Evolutionary conservation across 2,888 invertebrate species (phyloP).

Genomic region (Andrena fulva): DNA sequence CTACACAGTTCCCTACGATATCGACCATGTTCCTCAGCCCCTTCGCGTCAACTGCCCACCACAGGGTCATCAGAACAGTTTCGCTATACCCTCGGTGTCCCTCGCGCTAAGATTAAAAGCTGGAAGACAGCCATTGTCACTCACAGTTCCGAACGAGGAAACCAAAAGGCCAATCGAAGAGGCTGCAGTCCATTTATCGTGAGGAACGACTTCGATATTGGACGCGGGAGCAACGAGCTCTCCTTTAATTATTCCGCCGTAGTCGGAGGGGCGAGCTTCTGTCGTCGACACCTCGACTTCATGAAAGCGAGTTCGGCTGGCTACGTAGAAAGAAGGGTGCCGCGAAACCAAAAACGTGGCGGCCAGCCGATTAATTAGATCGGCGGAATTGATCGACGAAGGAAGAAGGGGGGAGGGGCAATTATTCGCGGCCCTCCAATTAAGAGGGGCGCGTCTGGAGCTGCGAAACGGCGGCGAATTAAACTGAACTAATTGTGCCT

Average conservation of each 20-base stretch:
- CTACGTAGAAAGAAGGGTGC: conserved; percentile 7
- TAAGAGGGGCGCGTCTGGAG: conserved; percentile 56
- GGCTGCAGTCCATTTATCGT: conserved; percentile 23
- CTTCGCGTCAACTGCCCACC: background rate
- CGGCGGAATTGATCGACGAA: conserved; percentile 37
- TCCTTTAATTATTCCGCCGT: conserved; percentile 41
- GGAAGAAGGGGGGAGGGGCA: conserved; percentile 8
- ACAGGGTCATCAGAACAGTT: background rate
- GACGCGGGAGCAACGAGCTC: background rate
- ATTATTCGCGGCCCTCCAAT: conserved; percentile 57
- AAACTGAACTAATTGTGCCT: conserved; percentile 59
- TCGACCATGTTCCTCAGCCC: too few relatives aligned
- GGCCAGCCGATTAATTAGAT: conserved; percentile 55
- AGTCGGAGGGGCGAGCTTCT: conserved; percentile 14
- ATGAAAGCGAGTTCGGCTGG: conserved; percentile 11
- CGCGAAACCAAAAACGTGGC: conserved; percentile 27
- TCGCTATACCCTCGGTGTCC: background rate
- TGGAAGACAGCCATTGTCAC: conserved; percentile 32
- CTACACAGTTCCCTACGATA: too few relatives aligned
- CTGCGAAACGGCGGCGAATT: conserved; percentile 57
- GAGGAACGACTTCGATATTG: conserved; percentile 13
- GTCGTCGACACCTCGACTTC: conserved; percentile 12
- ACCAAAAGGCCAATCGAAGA: conserved; percentile 6
- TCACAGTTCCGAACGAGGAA: background rate
- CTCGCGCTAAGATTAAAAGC: background rate